Evolutionary conservation across 2,113 vertebrate genomes (phyloP).

Genomic region (Phainopepla nitens): DNA sequence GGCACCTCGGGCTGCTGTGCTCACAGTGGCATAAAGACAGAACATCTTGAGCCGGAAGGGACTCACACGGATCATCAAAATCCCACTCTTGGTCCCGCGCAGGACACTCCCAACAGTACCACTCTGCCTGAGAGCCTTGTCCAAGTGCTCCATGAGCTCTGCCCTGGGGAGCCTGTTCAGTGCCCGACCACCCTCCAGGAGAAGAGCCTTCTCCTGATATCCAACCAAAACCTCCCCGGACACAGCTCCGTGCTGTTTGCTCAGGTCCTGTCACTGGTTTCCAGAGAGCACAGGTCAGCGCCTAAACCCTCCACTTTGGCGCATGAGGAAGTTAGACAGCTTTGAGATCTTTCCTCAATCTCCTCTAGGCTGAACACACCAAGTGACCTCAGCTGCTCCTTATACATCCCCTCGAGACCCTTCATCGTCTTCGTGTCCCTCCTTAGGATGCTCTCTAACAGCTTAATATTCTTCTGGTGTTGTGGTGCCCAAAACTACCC

Average conservation of each 20-base stretch:
- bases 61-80: not conserved
- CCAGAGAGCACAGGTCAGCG: rapidly evolving
- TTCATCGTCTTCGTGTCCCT: not conserved
- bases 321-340: not conserved
- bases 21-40: rapidly evolving
- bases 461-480: not conserved
- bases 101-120: not conserved
- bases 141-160: not conserved
- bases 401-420: not conserved
- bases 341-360: not conserved
- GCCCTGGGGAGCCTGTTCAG: not conserved
- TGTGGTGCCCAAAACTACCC: not conserved
- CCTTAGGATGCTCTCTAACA: not conserved
- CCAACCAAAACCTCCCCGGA: not conserved
- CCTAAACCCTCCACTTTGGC: not conserved
- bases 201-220: not conserved
- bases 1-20: rapidly evolving
- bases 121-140: not conserved
- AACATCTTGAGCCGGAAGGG: not conserved
- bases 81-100: no score
- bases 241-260: not conserved
- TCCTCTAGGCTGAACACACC: not conserved
- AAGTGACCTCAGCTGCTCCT: not conserved
- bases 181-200: rapidly evolving
- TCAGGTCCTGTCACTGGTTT: not conserved